phyloP scores from a whole-genome alignment of 1,140 invertebrate genomes.

The Drosophila lacteicornis region DNA sequence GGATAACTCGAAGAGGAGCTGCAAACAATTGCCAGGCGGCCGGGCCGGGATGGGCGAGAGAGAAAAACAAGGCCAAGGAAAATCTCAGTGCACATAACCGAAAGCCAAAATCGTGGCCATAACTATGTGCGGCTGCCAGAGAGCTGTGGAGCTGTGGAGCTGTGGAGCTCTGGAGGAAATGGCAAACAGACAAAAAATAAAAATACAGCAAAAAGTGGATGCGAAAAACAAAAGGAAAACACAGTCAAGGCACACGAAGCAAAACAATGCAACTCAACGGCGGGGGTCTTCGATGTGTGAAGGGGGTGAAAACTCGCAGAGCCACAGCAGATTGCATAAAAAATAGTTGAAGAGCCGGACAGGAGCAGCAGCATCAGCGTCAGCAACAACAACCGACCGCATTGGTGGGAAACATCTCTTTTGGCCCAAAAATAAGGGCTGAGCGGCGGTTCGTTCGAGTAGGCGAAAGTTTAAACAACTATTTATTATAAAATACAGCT shows the following conservation, averaged over 20 bases:
- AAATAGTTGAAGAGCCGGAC: conserved; percentile 72
- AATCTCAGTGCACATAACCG: conserved; percentile 74
- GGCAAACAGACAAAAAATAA: conserved; percentile 72
- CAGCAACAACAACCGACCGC: conserved; percentile 55
- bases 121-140: conserved; percentile 73
- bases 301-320: conserved; percentile 8
- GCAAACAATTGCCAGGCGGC: conserved; percentile 19
- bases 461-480: conserved; percentile 80
- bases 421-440: conserved; percentile 7
- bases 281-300: conserved; percentile 34
- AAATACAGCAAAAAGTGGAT: conserved; percentile 44
- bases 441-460: conserved; percentile 8
- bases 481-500: conserved; percentile 80
- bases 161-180: conserved; percentile 38
- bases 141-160: background rate
- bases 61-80: conserved; percentile 46
- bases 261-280: conserved; percentile 40
- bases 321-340: conserved; percentile 74
- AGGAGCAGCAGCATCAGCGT: conserved; percentile 21
- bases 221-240: conserved; percentile 38
- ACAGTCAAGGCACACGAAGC: conserved; percentile 26
- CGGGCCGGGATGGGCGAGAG: background rate
- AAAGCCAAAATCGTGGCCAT: conserved; percentile 80
- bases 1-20: conserved; percentile 8
- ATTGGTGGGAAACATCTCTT: conserved; percentile 78